phyloP scores from a whole-genome alignment of 2,797 vertebrate genomes.

The Streptopelia turtur region DNA sequence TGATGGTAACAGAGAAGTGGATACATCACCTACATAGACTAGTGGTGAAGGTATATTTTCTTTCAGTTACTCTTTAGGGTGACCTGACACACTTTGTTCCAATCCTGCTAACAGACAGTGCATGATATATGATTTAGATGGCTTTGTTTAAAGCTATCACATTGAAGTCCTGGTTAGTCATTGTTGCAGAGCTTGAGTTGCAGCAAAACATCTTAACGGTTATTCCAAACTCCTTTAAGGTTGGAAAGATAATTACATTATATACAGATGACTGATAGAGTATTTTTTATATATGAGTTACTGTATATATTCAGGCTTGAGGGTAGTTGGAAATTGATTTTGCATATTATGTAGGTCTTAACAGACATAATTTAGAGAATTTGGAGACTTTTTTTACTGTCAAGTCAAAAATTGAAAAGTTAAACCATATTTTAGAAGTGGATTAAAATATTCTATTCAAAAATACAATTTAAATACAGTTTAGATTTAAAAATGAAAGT shows the following conservation, averaged over 20 bases:
- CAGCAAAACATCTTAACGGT: neutral
- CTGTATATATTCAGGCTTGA: neutral
- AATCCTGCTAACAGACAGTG: constrained; percentile 45
- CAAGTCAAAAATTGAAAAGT: neutral
- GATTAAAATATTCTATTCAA: neutral
- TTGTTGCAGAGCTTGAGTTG: constrained; percentile 55
- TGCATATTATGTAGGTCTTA: neutral
- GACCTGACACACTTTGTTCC: constrained; percentile 60
- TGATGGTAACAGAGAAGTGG: neutral
- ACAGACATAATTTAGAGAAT: neutral
- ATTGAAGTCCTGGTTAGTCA: constrained; percentile 68
- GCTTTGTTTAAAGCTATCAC: constrained; percentile 57
- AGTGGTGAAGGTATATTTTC: neutral
- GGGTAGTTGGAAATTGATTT: neutral
- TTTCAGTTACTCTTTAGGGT: constrained; percentile 40
- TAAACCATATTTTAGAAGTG: neutral
- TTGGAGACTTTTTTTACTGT: neutral
- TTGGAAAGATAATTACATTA: neutral
- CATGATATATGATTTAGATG: constrained; percentile 7
- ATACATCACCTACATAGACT: neutral
- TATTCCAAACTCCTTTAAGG: constrained; percentile 49
- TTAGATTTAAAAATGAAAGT: neutral
- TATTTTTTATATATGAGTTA: neutral
- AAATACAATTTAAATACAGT: neutral
- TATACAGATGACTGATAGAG: neutral